Percentiles rank a stretch among this genome's conserved stretches.
Conservation (phyloP, 2,113 vertebrate genomes). For the Anser brachyrhynchus region DNA sequence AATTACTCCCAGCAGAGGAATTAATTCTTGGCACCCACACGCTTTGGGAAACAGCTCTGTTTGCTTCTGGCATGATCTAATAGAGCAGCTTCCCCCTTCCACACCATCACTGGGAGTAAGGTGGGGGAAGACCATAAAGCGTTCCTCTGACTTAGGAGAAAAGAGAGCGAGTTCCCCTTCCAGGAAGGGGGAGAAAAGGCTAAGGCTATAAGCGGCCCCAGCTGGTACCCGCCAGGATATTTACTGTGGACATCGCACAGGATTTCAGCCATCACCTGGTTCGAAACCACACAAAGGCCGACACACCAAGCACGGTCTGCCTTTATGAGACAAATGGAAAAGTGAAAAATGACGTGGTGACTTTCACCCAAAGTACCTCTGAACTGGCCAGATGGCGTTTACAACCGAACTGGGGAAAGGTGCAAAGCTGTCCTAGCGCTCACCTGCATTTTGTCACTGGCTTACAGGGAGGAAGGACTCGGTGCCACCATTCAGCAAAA, state of each 20-base stretch:
- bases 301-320: background rate
- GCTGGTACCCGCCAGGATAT: background rate
- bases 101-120: background rate
- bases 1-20: background rate
- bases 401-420: background rate
- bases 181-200: background rate
- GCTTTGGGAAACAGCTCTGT: background rate
- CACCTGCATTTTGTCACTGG: background rate
- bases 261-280: background rate
- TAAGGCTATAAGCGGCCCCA: background rate
- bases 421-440: rapidly evolving
- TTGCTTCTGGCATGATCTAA: background rate
- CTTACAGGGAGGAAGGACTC: background rate
- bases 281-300: background rate
- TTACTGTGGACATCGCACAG: background rate
- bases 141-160: background rate
- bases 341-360: background rate
- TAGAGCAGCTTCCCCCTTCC: background rate
- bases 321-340: background rate
- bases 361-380: background rate
- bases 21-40: background rate
- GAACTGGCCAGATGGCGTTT: background rate
- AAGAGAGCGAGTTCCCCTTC: background rate
- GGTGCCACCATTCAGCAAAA: background rate
- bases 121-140: background rate